Percentiles rank a stretch among this genome's conserved stretches.
phyloP scores from a whole-genome alignment of 2,797 vertebrate species.

The Carduelis carduelis region DNA sequence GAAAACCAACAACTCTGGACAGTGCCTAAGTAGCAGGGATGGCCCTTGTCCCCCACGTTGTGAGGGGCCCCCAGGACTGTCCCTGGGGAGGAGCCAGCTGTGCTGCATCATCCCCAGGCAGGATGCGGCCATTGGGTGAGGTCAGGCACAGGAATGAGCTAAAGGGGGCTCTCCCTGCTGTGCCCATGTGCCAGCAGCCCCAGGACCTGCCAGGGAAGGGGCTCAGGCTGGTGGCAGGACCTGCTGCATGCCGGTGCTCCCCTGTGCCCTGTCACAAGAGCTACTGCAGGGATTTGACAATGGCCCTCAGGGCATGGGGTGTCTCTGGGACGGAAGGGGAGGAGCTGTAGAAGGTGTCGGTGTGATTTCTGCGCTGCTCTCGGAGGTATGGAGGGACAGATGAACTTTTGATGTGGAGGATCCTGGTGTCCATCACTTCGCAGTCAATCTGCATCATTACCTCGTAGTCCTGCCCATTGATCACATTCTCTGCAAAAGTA shows the following conservation, averaged over 20 bases:
- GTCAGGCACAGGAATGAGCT: background rate
- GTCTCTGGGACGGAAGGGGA: conserved; percentile 65
- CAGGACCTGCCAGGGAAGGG: background rate
- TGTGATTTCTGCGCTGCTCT: conserved; percentile 81
- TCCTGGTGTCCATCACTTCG: conserved; percentile 93
- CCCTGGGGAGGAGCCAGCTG: background rate
- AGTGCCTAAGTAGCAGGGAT: background rate
- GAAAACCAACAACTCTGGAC: background rate
- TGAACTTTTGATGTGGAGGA: conserved; percentile 92
- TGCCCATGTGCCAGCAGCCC: background rate
- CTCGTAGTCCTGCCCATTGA: conserved; percentile 88
- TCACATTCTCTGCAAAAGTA: conserved; percentile 84
- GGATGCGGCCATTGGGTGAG: accelerated
- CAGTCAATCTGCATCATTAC: conserved; percentile 99
- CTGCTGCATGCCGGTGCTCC: background rate
- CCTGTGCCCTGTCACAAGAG: background rate
- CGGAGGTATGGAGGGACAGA: conserved; percentile 87
- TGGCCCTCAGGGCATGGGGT: conserved; percentile 63
- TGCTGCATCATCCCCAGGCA: background rate
- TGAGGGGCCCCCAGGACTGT: background rate
- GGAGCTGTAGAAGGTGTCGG: conserved; percentile 78
- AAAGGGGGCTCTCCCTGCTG: background rate
- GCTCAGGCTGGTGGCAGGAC: background rate
- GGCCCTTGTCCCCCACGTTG: accelerated
- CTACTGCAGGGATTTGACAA: conserved; percentile 73